Conservation (phyloP, 2,113 vertebrate genomes). For the Channa maculata region DNA sequence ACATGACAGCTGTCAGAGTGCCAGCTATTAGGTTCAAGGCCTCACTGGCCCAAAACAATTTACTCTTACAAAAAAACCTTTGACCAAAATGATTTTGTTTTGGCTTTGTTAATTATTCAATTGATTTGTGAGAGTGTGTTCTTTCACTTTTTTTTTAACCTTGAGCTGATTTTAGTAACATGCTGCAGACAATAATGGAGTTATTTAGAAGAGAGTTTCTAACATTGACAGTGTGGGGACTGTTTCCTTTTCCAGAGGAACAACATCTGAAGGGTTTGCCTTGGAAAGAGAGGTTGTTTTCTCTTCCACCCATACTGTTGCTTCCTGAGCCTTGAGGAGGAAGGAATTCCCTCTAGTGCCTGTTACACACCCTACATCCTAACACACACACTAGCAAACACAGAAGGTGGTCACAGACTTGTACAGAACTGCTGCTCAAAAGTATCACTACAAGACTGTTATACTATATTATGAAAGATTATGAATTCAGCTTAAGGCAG, state of each 20-base stretch:
- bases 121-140: slow-evolving; percentile 10
- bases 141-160: slow-evolving; percentile 1
- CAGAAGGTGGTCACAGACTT: not conserved
- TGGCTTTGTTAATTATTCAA: slow-evolving; percentile 7
- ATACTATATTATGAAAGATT: not conserved
- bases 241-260: slow-evolving; percentile 62
- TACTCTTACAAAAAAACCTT: not conserved
- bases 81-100: slow-evolving; percentile 3
- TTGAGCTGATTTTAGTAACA: slow-evolving; percentile 39
- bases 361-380: slow-evolving; percentile 59
- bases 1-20: slow-evolving; percentile 15
- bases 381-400: slow-evolving; percentile 26
- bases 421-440: not conserved
- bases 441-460: too few species aligned
- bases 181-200: slow-evolving; percentile 37
- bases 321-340: slow-evolving; percentile 70
- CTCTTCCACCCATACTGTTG: slow-evolving; percentile 68
- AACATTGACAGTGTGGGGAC: slow-evolving; percentile 31
- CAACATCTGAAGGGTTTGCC: slow-evolving; percentile 53
- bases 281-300: slow-evolving; percentile 75
- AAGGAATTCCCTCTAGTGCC: slow-evolving; percentile 75
- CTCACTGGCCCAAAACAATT: not conserved
- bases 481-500: not conserved
- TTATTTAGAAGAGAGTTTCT: slow-evolving; percentile 30
- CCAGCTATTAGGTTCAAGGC: slow-evolving; percentile 3